Percentiles rank a stretch among this genome's conserved stretches.
Evolutionary conservation across 2,888 invertebrate species (phyloP).

Genomic region (Lissonota sp.): DNA sequence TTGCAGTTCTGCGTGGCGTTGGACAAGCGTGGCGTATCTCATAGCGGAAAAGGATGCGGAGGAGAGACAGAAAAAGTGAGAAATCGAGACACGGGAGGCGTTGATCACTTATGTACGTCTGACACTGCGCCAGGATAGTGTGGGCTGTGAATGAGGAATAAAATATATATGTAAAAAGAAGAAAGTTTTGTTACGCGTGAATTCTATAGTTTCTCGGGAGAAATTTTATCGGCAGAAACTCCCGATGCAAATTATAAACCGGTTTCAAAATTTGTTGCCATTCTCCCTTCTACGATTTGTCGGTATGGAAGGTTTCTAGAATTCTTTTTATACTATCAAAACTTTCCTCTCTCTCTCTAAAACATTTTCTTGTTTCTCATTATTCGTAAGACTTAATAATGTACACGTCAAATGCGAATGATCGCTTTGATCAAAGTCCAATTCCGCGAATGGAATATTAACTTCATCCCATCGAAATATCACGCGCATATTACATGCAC

Average conservation of each 20-base stretch:
- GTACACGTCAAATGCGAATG: neutral
- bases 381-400: neutral
- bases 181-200: constrained; percentile 5
- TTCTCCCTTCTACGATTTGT: neutral
- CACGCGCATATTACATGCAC: constrained; percentile 5
- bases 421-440: constrained; percentile 25
- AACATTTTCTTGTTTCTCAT: neutral
- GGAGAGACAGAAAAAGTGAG: constrained; percentile 24
- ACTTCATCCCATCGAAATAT: constrained; percentile 2
- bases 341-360: neutral
- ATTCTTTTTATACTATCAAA: neutral
- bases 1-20: constrained; percentile 24
- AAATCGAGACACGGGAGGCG: constrained; percentile 15
- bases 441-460: constrained; percentile 26
- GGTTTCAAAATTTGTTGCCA: neutral
- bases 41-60: constrained; percentile 4
- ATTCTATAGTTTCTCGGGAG: constrained; percentile 11
- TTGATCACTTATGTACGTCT: constrained; percentile 31
- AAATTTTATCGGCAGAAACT: neutral
- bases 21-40: constrained; percentile 29
- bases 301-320: neutral
- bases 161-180: neutral
- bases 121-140: constrained; percentile 9
- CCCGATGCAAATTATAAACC: no score
- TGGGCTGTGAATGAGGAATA: constrained; percentile 33